Evolutionary conservation across 2,888 invertebrate species (phyloP), one percentile per base, ranked within the genome.

Genomic region (Leptarthrus brevirostris): DNA sequence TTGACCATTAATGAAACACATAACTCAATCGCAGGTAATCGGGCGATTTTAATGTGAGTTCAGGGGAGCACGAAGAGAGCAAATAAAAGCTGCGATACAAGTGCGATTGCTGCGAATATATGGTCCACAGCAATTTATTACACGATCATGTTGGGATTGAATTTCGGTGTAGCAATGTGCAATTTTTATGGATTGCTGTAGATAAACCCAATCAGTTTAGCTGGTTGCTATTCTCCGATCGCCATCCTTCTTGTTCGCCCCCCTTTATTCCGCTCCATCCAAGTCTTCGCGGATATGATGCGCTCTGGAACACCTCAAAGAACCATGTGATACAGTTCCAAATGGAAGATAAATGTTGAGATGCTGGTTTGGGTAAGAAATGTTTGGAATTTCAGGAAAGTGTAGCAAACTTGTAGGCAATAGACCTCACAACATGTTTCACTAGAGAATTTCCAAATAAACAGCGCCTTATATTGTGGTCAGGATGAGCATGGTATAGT

Each of bases 1-100:
- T 76, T 72, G 73, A 73, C 70, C 76, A 76, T 76, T 76, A 76
- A 76, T 76, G 76, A 76, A 76, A 76, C 75, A 75, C 76, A 76
- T 76, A 76, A 76, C 74, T 76, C 76, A 76, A 76, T 76, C 76
- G 69, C 69, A 72, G 72, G 70, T 75, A 74, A 76, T 75, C 74
- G 76, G 44, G 47, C 20, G 52, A 64, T 34, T 72, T 75, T 74
- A 75, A 75, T 74, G 75, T 22, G 74, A 72, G 70, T 53, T 34
- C 49, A 71, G 69, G 71, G 49, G 64, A 47, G 75, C 66, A 58
- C 69, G 66, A 66, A 72, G 58, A 73, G 44, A 66, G 69, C 58
- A 75, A 75, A 73, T 73, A 73, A 72, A 73, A 58, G 26, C 70
- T 56, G 69, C 74, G 52, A 69, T 72, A 74, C 74, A 70, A 70